phyloP scores from a whole-genome alignment of 2,888 invertebrate genomes.

The Oscheius sp. region DNA sequence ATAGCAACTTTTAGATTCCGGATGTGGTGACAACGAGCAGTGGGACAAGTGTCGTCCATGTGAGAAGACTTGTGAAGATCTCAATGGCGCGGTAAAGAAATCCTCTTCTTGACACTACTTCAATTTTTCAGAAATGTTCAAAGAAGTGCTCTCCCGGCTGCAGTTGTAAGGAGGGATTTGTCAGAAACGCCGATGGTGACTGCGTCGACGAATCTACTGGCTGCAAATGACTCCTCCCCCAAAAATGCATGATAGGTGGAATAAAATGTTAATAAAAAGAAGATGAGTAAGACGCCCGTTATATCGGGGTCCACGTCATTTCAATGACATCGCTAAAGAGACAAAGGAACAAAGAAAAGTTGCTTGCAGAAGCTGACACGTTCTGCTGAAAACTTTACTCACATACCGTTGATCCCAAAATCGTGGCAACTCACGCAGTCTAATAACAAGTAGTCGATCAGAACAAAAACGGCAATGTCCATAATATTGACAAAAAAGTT shows the following conservation, averaged over 20 bases:
- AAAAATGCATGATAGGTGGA: slow-evolving; percentile 1
- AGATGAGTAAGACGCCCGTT: no score
- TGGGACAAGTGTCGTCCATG: slow-evolving; percentile 22
- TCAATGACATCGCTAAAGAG: no score
- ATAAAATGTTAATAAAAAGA: no score
- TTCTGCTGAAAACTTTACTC: neutral
- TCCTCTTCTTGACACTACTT: no score
- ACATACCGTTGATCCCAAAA: neutral
- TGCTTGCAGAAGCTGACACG: no score
- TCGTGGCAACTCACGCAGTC: no score
- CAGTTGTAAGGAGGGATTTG: slow-evolving; percentile 27
- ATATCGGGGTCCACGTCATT: no score
- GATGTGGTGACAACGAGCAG: slow-evolving; percentile 19
- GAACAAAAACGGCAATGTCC: neutral
- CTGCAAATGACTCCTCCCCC: neutral
- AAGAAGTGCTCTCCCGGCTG: slow-evolving; percentile 25
- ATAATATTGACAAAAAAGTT: neutral
- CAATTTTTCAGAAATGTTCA: neutral
- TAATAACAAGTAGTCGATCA: no score
- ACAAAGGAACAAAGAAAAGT: no score
- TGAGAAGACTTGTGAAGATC: slow-evolving; percentile 20
- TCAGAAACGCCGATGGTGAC: slow-evolving; percentile 17
- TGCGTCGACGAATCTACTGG: slow-evolving; percentile 10
- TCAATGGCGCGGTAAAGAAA: neutral
- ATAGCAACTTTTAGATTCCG: slow-evolving; percentile 8